Evolutionary conservation across 2,888 invertebrate species (phyloP).

Genomic region (Drosophila lutescens): DNA sequence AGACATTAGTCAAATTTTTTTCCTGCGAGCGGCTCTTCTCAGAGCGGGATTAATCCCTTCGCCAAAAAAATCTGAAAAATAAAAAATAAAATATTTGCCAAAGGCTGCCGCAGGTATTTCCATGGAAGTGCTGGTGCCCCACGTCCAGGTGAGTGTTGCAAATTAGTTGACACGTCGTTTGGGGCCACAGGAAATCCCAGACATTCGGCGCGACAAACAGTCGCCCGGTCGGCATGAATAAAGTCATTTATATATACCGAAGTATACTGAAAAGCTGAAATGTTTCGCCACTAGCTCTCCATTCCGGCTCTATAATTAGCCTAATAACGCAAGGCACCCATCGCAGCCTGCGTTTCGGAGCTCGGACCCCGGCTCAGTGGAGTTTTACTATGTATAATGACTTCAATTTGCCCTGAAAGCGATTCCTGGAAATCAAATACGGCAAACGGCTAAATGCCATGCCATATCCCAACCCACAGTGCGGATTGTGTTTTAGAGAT

Average conservation of each 20-base stretch:
- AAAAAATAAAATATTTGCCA: conserved; percentile 26
- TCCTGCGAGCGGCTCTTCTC: conserved; percentile 14
- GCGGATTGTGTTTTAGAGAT: not conserved
- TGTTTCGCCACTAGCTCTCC: conserved; percentile 43
- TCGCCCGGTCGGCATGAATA: conserved; percentile 75
- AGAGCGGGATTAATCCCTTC: conserved; percentile 62
- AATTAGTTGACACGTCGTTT: conserved; percentile 82
- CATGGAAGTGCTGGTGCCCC: conserved; percentile 65
- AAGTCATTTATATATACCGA: conserved; percentile 63
- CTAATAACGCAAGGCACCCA: conserved; percentile 71
- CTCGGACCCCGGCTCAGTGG: conserved; percentile 5
- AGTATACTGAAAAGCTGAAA: conserved; percentile 55
- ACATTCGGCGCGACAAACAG: conserved; percentile 69
- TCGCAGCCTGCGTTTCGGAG: conserved; percentile 30
- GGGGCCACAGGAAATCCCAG: conserved; percentile 37
- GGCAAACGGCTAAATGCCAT: conserved; percentile 79
- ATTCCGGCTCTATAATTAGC: conserved; percentile 74
- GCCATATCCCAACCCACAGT: conserved; percentile 56
- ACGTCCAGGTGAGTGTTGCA: conserved; percentile 77
- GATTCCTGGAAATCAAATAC: conserved; percentile 81
- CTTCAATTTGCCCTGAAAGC: conserved; percentile 79
- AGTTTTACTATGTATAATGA: conserved; percentile 65
- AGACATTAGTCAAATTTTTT: conserved; percentile 75
- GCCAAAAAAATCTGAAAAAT: conserved; percentile 19
- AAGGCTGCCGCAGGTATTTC: conserved; percentile 71